Base-by-base conservation (phyloP, 2,113 vertebrate species). In the Myiagra hebetior region DNA sequence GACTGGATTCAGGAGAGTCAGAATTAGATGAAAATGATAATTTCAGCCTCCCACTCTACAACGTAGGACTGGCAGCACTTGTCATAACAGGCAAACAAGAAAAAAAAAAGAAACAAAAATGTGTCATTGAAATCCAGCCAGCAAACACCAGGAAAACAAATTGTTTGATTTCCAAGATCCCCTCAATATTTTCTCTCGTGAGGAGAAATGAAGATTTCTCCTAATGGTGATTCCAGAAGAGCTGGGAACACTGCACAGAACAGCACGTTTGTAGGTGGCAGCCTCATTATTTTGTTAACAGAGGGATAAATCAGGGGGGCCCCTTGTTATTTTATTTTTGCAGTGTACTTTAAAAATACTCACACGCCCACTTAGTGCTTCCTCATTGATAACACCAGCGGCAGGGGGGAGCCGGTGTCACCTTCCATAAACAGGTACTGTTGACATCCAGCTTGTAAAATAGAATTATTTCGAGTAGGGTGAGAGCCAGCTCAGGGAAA, bases 341-440 rank as follows among this genome's bases (percentile, higher is more conserved):
- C 72, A 87, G 95, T 30, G 90, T 73, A 11, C 74, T 95, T 97
- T 81, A 94, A 95, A 97, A 95, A 95, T 63, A 73, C 95, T 90
- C 92, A 85, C 98, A 97, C 96, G 18, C 97, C 98, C 97, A 87
- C 95, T 88, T 77, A 96, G 97, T 97, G 98, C 97, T 98, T 98
- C 98, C 98, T 97, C 97, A 27, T 78, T 31, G 98, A 98, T 98
- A 98, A 98, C 96, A 82, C 89, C 88, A 80, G 91, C 78, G 50
- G 95, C 87, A 20, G 96, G 91, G 62, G 91, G 85, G 84, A 81
- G 96, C 79, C 33, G 2, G 79, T 60, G 95, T 97, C 96, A 64
- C 84, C 94, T 96, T 98, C 96, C 94, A 98, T 95, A 98, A 98
- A 98, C 98, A 98, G 97, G 97, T 93, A 75, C 60, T 97, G 97